phyloP scores from a whole-genome alignment of 1,140 invertebrate species.

The Berghia stephanieae region DNA sequence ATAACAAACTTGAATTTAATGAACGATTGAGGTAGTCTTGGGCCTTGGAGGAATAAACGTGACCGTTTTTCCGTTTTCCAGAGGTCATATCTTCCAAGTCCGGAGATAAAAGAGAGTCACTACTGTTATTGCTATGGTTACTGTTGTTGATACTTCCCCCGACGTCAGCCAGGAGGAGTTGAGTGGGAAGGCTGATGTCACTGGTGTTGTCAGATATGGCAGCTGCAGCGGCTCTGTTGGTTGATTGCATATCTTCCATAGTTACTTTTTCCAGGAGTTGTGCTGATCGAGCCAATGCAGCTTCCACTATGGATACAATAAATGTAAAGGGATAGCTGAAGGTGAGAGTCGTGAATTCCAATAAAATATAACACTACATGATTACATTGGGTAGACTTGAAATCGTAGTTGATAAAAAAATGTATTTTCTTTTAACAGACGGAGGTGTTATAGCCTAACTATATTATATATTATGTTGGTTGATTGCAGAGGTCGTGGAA shows the following conservation, averaged over 20 bases:
- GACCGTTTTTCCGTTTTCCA: too few species aligned
- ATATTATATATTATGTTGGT: too few species aligned
- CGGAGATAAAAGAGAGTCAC: too few species aligned
- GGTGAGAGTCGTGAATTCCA: not conserved
- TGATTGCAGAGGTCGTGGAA: too few species aligned
- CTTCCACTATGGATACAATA: constrained; percentile 40
- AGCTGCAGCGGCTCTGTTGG: constrained; percentile 30
- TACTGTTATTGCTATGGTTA: too few species aligned
- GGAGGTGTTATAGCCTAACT: too few species aligned
- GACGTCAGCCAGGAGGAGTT: constrained; percentile 38
- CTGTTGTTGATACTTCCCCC: too few species aligned
- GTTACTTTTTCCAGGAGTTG: constrained; percentile 40
- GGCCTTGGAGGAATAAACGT: constrained; percentile 46
- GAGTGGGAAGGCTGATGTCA: constrained; percentile 43
- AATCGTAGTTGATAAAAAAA: too few species aligned
- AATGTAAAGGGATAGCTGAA: not conserved
- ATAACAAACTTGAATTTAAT: too few species aligned
- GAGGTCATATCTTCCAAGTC: too few species aligned
- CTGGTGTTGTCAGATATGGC: constrained; percentile 28
- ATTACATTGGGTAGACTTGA: too few species aligned
- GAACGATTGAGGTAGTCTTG: constrained; percentile 18
- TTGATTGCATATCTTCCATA: not conserved
- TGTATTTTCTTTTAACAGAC: too few species aligned
- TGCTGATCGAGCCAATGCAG: constrained; percentile 48
- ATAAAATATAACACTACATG: not conserved